Evolutionary conservation across 2,888 invertebrate genomes (phyloP).

Genomic region (Laspeyria flexula): DNA sequence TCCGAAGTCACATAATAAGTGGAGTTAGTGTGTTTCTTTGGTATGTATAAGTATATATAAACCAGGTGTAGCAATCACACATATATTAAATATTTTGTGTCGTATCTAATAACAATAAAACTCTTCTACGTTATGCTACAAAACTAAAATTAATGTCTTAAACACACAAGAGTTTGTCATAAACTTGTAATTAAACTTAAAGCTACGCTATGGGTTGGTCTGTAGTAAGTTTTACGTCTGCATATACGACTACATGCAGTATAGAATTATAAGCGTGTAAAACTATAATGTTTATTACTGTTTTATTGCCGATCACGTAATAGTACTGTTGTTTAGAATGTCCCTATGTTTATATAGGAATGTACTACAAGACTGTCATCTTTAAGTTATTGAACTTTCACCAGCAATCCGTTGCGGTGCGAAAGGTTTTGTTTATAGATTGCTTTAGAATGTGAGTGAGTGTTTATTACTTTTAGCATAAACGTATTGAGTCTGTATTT

Average conservation of each 20-base stretch:
- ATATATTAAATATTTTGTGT: neutral
- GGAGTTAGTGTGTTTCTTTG: too few relatives aligned
- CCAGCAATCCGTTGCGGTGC: neutral
- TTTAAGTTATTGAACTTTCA: slow-evolving; percentile 11
- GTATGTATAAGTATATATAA: too few relatives aligned
- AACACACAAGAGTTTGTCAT: slow-evolving; percentile 3
- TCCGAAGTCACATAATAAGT: too few relatives aligned
- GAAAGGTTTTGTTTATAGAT: neutral
- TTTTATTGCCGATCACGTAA: slow-evolving; percentile 36
- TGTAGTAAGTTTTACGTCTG: slow-evolving; percentile 11
- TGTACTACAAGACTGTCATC: slow-evolving; percentile 12
- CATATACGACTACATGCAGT: neutral
- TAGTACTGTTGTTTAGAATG: slow-evolving; percentile 33
- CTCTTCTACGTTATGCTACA: neutral
- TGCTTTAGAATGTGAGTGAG: neutral
- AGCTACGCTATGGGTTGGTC: slow-evolving; percentile 6
- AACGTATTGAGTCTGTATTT: neutral
- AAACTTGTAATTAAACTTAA: slow-evolving; percentile 29
- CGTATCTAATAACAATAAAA: neutral
- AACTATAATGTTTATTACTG: slow-evolving; percentile 22
- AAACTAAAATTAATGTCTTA: neutral
- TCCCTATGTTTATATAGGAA: slow-evolving; percentile 26
- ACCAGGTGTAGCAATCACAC: neutral
- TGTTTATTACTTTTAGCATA: neutral
- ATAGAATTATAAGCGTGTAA: slow-evolving; percentile 9